Evolutionary conservation across 2,888 invertebrate species (phyloP), one percentile per base, ranked within the genome.

Genomic region (Plusia festucae): DNA sequence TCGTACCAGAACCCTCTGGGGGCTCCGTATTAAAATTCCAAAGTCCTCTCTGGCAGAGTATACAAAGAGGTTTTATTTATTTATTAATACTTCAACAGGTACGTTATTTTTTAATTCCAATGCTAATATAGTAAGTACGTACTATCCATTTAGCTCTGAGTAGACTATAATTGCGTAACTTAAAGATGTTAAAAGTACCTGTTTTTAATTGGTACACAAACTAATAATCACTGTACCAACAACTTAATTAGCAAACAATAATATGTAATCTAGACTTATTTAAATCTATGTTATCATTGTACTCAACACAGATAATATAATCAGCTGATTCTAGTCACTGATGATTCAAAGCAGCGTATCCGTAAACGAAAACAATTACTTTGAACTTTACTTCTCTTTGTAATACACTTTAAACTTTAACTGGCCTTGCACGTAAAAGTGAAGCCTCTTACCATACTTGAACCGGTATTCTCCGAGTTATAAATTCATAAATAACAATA

Each of bases 311-410:
- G 22, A 64, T 55, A 40, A 40, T 1, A n/a, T 4, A 59, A 65
- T 61, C 71, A 74, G 55, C 59, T 67, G 76, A 74, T 44, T 54
- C 30, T 2, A 57, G 57, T 73, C 74, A 72, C 16, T 3, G 27
- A 61, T 74, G 60, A 59, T 44, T 11, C 16, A 63, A 20, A 13
- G 11, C 4, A 54, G 54, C 27, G 20, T 51, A 58, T 61, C 40
- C 54, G 9, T 55, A 57, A 27, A 53, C 18, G 54, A 46, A 65
- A 49, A 34, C 5, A 8, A 59, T 68, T 56, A 56, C 70, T 63
- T 53, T 75, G 71, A 74, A 70, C 63, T 74, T 70, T 70, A 59
- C 11, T 18, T 1, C 16, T 22, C 34, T 46, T 55, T 63, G 30
- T 58, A 18, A 60, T 63, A 32, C 30, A 58, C 22, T 60, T 56